Percentiles rank a stretch among this genome's conserved stretches.
phyloP scores from a whole-genome alignment of 2,888 invertebrate genomes.

The Rugalucina vietnamica region DNA sequence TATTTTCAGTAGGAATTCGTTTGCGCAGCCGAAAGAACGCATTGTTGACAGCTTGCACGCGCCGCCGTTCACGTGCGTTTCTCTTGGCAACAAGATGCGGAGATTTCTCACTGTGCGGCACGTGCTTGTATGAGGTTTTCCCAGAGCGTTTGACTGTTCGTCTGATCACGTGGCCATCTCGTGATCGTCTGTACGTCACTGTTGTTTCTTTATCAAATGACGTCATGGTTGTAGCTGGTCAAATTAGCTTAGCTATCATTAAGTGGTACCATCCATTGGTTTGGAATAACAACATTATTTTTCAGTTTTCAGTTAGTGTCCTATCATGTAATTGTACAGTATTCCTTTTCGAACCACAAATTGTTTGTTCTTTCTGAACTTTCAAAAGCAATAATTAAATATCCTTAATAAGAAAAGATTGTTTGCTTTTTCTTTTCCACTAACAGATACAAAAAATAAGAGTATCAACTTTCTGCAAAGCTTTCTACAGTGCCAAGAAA shows the following conservation, averaged over 20 bases:
- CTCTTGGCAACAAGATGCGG: slow-evolving; percentile 86
- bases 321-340: too few relatives aligned
- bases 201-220: slow-evolving; percentile 44
- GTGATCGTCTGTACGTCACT: slow-evolving; percentile 27
- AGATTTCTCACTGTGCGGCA: slow-evolving; percentile 85
- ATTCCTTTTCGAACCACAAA: too few relatives aligned
- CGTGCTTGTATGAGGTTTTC: slow-evolving; percentile 78
- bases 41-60: slow-evolving; percentile 88
- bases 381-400: background rate
- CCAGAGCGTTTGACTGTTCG: slow-evolving; percentile 39
- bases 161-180: slow-evolving; percentile 40
- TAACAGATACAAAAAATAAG: background rate
- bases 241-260: background rate
- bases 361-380: too few relatives aligned
- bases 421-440: background rate
- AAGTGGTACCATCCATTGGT: background rate
- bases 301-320: background rate
- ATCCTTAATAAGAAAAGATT: background rate
- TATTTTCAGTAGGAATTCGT: slow-evolving; percentile 86
- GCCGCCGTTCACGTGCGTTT: slow-evolving; percentile 87
- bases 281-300: background rate
- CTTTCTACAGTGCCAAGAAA: background rate
- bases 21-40: slow-evolving; percentile 87
- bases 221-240: slow-evolving; percentile 36
- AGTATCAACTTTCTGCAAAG: background rate